Conservation (phyloP, 2,113 vertebrate species). For the Arizona elegans region DNA sequence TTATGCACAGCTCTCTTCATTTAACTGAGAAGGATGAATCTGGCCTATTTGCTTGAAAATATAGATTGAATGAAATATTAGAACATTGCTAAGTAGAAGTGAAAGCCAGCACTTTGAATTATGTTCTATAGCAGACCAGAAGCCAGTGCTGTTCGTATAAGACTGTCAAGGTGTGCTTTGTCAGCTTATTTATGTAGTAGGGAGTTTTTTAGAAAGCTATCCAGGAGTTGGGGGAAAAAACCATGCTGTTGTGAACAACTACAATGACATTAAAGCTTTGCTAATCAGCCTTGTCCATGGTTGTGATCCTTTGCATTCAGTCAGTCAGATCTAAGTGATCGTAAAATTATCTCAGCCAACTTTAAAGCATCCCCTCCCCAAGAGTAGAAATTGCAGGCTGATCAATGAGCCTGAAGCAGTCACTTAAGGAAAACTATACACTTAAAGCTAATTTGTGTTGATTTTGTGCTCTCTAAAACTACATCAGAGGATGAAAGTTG, state of each 20-base stretch:
- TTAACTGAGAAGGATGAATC: not conserved
- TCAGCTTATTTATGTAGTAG: not conserved
- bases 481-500: not conserved
- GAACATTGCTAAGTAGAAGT: not conserved
- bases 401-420: slow-evolving; percentile 13
- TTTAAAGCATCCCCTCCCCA: slow-evolving; percentile 4
- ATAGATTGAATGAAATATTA: not conserved
- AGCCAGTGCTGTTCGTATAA: not conserved
- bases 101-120: not conserved
- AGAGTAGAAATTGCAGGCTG: not conserved
- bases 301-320: slow-evolving; percentile 2
- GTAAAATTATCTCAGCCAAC: slow-evolving; percentile 12
- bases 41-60: not conserved
- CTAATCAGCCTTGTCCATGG: slow-evolving; percentile 16
- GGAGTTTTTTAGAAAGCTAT: not conserved
- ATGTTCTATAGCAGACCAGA: not conserved
- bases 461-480: slow-evolving; percentile 5
- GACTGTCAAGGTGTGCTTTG: not conserved
- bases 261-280: not conserved
- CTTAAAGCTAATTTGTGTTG: not conserved
- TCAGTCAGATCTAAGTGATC: slow-evolving; percentile 11
- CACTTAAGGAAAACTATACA: slow-evolving; percentile 4
- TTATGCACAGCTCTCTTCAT: not conserved
- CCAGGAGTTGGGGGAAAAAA: not conserved
- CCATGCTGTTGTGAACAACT: not conserved